These are phyloP conservation scores for Sapajus apella DNA, from an alignment of 2,113 vertebrate species.

Conservation along the genomic window DNA sequence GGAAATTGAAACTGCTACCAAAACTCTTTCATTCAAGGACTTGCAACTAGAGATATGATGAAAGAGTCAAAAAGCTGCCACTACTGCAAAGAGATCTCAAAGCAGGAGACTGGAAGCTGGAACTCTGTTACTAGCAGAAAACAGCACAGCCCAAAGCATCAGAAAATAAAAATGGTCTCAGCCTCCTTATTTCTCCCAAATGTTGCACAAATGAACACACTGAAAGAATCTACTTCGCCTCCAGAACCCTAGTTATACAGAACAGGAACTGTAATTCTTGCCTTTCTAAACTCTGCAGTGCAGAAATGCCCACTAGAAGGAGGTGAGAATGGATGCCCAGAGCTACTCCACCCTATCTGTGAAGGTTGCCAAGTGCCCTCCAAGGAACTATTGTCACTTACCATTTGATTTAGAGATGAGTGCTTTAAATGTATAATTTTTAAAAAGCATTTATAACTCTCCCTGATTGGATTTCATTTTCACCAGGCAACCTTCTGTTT, in stretches of 20 bases:
- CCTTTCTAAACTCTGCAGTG: background rate
- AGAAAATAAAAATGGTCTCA: background rate
- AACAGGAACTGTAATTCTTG: background rate
- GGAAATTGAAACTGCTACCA: background rate
- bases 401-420: background rate
- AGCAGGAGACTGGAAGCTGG: background rate
- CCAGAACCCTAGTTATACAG: background rate
- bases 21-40: background rate
- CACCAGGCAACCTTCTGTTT: background rate
- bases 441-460: background rate
- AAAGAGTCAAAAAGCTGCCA: background rate
- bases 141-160: background rate
- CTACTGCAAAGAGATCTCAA: background rate
- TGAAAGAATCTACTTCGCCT: background rate
- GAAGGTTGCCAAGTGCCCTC: background rate
- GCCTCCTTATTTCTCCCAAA: background rate
- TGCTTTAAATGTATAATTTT: background rate
- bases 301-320: background rate
- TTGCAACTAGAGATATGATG: background rate
- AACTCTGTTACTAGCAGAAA: background rate
- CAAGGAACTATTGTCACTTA: background rate
- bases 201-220: background rate
- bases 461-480: background rate
- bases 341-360: background rate
- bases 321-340: background rate